phyloP scores from a whole-genome alignment of 2,113 vertebrate species.

The Bolborhynchus lineola region DNA sequence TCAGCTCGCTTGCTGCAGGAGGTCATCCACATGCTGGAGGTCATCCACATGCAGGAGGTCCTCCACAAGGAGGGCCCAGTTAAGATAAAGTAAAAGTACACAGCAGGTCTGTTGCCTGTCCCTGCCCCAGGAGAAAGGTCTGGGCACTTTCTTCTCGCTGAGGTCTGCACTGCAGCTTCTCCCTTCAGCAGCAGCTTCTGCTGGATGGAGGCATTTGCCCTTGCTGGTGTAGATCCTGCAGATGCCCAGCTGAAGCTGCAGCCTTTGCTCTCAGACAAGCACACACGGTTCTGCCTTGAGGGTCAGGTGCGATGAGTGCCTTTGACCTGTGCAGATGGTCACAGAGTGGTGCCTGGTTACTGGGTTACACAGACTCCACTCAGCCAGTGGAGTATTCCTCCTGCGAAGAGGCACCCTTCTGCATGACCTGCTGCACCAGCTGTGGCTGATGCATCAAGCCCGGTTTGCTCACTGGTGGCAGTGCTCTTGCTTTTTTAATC shows the following conservation, averaged over 20 bases:
- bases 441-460: accelerated
- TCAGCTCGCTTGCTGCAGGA: not conserved
- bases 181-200: not conserved
- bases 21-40: not conserved
- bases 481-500: not conserved
- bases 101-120: not conserved
- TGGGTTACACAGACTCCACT: not conserved
- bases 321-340: not conserved
- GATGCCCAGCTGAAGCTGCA: not conserved
- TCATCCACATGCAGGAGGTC: not conserved
- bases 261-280: not conserved
- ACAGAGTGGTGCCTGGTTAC: not conserved
- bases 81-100: not conserved
- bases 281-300: not conserved
- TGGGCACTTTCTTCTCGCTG: not conserved
- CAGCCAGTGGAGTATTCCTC: not conserved
- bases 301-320: not conserved
- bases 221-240: not conserved
- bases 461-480: not conserved
- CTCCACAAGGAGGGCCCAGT: not conserved
- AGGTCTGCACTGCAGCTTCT: not conserved
- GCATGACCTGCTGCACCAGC: not conserved
- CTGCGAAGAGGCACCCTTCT: not conserved
- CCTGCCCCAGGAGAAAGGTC: not conserved
- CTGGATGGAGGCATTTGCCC: not conserved